phyloP scores from a whole-genome alignment of 2,797 vertebrate species.

The Spinus pinus region DNA sequence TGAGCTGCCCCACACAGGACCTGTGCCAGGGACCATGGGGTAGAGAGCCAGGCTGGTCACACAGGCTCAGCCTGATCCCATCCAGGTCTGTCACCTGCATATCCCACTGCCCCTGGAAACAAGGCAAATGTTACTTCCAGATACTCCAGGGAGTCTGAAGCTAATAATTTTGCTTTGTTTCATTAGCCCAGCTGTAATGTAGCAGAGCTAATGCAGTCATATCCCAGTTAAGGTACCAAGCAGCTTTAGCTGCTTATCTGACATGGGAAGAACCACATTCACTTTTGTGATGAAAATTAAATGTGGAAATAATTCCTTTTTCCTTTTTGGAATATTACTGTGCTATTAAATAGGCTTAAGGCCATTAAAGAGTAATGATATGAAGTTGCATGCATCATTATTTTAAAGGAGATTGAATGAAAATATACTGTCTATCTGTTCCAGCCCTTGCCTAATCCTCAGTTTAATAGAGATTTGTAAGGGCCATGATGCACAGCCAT shows the following conservation, averaged over 20 bases:
- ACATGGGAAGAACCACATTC: constrained; percentile 36
- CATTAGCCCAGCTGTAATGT: constrained; percentile 74
- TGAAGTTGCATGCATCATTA: constrained; percentile 74
- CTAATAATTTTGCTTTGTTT: constrained; percentile 67
- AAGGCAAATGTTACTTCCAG: not conserved
- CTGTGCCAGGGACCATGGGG: not conserved
- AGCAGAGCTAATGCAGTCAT: constrained; percentile 71
- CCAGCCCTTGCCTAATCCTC: constrained; percentile 54
- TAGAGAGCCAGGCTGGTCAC: fast-evolving
- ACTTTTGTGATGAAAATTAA: constrained; percentile 73
- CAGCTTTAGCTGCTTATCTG: constrained; percentile 62
- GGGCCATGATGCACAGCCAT: not conserved
- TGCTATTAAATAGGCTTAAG: constrained; percentile 78
- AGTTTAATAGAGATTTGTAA: constrained; percentile 58
- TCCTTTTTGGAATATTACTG: constrained; percentile 76
- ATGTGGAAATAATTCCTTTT: constrained; percentile 74
- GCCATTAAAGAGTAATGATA: constrained; percentile 75
- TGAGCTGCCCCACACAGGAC: not conserved
- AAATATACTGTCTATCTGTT: constrained; percentile 69
- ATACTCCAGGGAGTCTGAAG: constrained; percentile 28
- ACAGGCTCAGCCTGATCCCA: not conserved
- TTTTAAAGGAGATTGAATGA: constrained; percentile 74
- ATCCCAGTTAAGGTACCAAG: constrained; percentile 48
- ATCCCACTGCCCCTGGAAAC: not conserved
- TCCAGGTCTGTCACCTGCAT: not conserved